Conservation (phyloP, 2,113 vertebrate species). For the Onychostoma macrolepis region DNA sequence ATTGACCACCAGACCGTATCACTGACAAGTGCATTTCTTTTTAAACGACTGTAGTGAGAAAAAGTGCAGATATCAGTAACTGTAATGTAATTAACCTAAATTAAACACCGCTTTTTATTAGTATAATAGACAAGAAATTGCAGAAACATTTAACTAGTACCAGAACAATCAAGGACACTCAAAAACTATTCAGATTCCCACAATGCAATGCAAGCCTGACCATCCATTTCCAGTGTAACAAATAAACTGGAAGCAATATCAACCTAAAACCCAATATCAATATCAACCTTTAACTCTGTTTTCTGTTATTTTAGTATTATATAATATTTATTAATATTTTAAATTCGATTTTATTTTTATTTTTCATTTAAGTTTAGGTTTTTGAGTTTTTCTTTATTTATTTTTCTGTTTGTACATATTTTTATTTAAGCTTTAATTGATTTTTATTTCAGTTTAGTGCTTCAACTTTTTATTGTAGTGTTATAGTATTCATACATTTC, state of each 20-base stretch:
- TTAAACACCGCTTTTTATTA: neutral
- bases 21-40: neutral
- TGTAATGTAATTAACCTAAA: neutral
- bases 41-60: neutral
- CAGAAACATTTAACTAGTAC: neutral
- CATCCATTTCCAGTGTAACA: neutral
- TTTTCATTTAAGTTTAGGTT: neutral
- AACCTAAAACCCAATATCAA: neutral
- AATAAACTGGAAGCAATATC: neutral
- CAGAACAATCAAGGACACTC: neutral
- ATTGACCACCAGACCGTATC: neutral
- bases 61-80: neutral
- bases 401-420: too few relatives aligned
- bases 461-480: neutral
- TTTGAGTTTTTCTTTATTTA: neutral
- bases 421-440: neutral
- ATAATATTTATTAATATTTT: neutral
- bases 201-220: neutral
- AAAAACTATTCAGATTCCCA: neutral
- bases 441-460: neutral
- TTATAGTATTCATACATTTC: neutral
- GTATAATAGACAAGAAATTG: neutral
- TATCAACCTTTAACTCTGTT: neutral
- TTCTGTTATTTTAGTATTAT: neutral
- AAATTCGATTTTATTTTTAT: neutral